Conservation (phyloP, 2,113 vertebrate genomes). For the Peromyscus californicus region DNA sequence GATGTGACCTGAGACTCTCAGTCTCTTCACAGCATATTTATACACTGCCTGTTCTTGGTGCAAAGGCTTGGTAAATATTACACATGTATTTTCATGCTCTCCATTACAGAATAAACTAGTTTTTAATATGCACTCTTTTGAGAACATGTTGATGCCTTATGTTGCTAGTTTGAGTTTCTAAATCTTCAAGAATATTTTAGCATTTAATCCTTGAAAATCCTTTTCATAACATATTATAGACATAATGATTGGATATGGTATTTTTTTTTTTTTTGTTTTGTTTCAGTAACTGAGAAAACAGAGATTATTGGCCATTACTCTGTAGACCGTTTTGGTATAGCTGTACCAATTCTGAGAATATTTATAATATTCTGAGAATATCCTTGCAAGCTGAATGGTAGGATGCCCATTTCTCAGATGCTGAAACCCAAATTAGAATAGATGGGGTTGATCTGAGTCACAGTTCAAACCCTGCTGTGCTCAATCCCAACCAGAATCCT, state of each 20-base stretch:
- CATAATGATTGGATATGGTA: not conserved
- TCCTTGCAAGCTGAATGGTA: not conserved
- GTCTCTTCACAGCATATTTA: not conserved
- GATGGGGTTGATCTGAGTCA: not conserved
- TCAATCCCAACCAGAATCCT: too few species aligned
- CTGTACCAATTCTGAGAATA: not conserved
- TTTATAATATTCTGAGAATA: not conserved
- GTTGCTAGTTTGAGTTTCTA: not conserved
- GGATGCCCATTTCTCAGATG: too few species aligned
- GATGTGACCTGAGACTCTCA: not conserved
- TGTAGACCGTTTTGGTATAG: rapidly evolving
- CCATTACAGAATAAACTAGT: not conserved
- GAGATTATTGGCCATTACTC: too few species aligned
- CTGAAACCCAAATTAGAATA: too few species aligned
- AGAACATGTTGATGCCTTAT: not conserved
- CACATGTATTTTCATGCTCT: rapidly evolving
- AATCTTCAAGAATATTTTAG: not conserved
- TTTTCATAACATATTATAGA: not conserved
- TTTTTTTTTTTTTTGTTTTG: not conserved
- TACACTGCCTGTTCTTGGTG: not conserved
- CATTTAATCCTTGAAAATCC: not conserved
- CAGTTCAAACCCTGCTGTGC: too few species aligned
- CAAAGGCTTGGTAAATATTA: not conserved
- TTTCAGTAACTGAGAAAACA: not conserved
- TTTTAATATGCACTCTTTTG: not conserved